These are phyloP conservation scores for Aythya baeri DNA, from an alignment of 2,113 vertebrate species.

Conservation along the genomic window DNA sequence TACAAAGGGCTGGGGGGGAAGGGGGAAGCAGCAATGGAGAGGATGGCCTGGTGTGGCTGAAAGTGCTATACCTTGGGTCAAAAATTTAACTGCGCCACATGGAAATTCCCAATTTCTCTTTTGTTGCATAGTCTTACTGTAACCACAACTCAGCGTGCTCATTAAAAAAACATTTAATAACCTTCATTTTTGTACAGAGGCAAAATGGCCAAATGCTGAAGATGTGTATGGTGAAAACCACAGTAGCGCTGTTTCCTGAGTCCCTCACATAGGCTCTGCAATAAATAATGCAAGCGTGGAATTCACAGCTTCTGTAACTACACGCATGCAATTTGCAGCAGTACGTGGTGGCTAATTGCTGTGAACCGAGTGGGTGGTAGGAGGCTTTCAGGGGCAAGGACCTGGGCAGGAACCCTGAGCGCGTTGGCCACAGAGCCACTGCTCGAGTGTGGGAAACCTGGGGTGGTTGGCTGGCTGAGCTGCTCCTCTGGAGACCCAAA, in stretches of 20 bases:
- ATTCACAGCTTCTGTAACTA: not conserved
- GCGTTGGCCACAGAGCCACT: accelerated
- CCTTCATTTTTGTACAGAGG: not conserved
- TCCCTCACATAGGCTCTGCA: accelerated
- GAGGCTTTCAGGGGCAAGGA: not conserved
- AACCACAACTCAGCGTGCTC: not conserved
- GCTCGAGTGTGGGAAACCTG: not conserved
- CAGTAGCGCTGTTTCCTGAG: not conserved
- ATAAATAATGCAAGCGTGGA: not conserved
- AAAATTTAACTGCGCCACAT: not conserved
- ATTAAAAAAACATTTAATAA: not conserved
- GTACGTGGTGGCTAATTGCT: not conserved
- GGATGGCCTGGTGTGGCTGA: not conserved
- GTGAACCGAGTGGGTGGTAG: not conserved
- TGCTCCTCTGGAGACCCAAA: not conserved
- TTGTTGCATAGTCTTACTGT: not conserved
- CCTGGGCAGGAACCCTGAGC: not conserved
- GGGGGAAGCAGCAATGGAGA: not conserved
- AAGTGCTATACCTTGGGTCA: not conserved
- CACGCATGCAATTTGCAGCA: not conserved
- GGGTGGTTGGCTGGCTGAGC: not conserved
- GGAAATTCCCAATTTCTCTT: not conserved
- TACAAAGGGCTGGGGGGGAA: not conserved
- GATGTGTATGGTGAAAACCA: not conserved
- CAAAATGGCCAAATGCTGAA: not conserved